These are phyloP conservation scores for Tokudaia muenninki DNA, from an alignment of 2,797 vertebrate species.

Conservation along the genomic window DNA sequence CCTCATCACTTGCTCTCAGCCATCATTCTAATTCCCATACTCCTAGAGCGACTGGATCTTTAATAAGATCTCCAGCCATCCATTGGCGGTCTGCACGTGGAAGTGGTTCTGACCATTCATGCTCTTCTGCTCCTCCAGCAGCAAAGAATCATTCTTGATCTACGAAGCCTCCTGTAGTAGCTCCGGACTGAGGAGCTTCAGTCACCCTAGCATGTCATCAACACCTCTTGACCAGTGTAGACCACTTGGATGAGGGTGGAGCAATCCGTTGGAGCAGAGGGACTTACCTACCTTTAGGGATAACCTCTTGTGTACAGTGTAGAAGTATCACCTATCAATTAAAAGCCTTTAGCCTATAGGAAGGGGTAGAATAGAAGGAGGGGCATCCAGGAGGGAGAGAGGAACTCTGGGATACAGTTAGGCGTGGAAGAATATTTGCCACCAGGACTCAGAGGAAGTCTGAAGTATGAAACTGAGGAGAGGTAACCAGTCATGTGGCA, in stretches of 20 bases:
- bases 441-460: background rate
- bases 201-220: constrained; percentile 80
- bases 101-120: constrained; percentile 77
- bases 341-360: background rate
- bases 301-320: background rate
- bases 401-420: background rate
- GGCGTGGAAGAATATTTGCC: background rate
- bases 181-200: constrained; percentile 78
- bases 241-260: constrained; percentile 60
- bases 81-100: constrained; percentile 75
- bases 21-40: constrained; percentile 74
- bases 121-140: constrained; percentile 79
- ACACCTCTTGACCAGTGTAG: constrained; percentile 80
- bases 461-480: too few species aligned
- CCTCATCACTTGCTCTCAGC: constrained; percentile 70
- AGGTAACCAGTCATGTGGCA: background rate
- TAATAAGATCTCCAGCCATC: constrained; percentile 78
- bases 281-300: background rate
- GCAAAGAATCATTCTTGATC: constrained; percentile 80
- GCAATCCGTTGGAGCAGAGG: too few species aligned
- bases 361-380: background rate
- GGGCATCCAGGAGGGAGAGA: background rate
- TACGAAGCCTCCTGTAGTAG: constrained; percentile 68
- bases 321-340: background rate
- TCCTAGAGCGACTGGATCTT: constrained; percentile 62